A percentile compares a stretch with the other conserved stretches of the same genome.
These are phyloP conservation scores for Platanista minor DNA, from an alignment of 2,113 vertebrate genomes.

Conservation along the genomic window DNA sequence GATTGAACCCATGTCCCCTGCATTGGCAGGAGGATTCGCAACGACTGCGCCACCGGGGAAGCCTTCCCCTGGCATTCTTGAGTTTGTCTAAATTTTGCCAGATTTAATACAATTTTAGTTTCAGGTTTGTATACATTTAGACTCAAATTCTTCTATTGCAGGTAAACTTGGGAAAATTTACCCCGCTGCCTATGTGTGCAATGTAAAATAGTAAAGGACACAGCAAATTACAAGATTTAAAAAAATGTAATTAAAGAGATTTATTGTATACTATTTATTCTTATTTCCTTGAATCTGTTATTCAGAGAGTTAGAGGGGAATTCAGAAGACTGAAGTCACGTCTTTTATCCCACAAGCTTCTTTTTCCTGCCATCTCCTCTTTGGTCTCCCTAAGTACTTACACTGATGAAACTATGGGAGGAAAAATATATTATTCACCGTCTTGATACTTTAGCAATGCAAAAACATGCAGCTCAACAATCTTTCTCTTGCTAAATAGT, in stretches of 20 bases:
- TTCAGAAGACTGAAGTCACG: background rate
- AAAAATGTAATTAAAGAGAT: background rate
- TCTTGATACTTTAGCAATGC: background rate
- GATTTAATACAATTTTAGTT: background rate
- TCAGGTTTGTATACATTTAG: background rate
- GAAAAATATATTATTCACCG: background rate
- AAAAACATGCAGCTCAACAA: background rate
- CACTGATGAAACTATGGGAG: background rate
- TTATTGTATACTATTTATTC: background rate
- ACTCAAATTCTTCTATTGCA: background rate
- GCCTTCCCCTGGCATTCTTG: background rate
- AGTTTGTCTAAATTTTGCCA: background rate
- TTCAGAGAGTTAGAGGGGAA: background rate
- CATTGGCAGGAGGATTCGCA: too few relatives aligned
- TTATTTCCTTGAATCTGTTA: background rate
- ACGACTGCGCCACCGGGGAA: too few relatives aligned
- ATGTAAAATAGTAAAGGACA: background rate
- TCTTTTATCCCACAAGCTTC: background rate
- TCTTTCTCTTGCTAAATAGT: background rate
- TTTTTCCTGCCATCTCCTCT: background rate
- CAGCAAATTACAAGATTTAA: background rate
- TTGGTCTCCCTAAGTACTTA: background rate
- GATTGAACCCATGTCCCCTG: too few relatives aligned
- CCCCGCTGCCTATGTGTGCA: background rate
- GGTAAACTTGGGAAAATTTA: background rate